Evolutionary conservation across 2,888 invertebrate species (phyloP), one percentile per base, ranked within the genome.

Genomic region (Erpobdella octoculata): DNA sequence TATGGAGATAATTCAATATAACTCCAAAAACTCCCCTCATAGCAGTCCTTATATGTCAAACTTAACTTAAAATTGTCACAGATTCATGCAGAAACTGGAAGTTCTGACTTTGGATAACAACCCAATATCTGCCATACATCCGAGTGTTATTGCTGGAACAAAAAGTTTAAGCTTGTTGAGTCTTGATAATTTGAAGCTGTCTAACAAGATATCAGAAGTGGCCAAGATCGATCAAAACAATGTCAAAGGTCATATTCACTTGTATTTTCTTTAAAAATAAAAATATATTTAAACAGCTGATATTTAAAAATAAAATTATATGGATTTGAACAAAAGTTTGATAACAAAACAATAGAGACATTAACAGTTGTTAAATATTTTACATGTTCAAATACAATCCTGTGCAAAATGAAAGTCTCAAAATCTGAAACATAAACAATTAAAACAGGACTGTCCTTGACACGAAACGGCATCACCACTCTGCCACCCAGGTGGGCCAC

Each of bases 81-180:
- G 68, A 33, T 71, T 68, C 41, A 53, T 76, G 38, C 59, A 53
- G 5, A 61, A 70, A 41, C 64, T 76, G 71, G 73, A 74, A 31
- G 70, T 76, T 5, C 67, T 76, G n/a, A 53, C 72, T 12, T 61
- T 76, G 36, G 75, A 76, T 68, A 71, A 70, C n/a, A 76, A 76
- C 67, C 76, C 76, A 1, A 72, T 76, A 6, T 15, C 62, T 21
- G 33, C 25, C 21, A 71, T 76, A 9, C 62, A 65, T 8, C n/a
- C 48, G 2, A 37, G 69, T 12, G 61, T 73, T 18, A 71, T 76
- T 48, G 33, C 28, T 0, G 76, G 74, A 28, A 74, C 76, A 1
- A 61, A 76, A 12, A 62, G n/a, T 6, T 53, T 76, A 25, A 67
- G 25, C 25, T 70, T 76, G 5, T 66, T 76, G 48, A 46, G 53